A percentile compares a stretch with the other conserved stretches of the same genome.
Conservation (phyloP, 64 coral and sea anemone genomes). For the Astreopora myriophthalma region DNA sequence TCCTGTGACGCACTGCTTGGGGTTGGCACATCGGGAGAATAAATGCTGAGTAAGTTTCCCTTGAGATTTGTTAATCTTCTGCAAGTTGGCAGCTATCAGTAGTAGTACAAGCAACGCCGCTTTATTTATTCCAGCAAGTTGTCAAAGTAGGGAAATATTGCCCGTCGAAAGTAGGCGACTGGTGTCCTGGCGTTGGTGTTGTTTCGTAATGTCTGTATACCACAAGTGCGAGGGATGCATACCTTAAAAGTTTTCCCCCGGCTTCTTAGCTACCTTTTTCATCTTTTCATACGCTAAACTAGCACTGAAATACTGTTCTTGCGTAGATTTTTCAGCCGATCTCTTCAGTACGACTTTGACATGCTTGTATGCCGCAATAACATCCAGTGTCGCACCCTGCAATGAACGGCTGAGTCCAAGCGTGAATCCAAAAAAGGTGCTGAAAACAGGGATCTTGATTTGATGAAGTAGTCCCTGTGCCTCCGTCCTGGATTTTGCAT, state of each 20-base stretch:
- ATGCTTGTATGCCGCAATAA: constrained; percentile 49
- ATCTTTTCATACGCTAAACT: not conserved
- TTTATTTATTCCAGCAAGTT: constrained; percentile 35
- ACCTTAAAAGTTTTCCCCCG: constrained; percentile 3
- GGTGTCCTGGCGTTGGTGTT: constrained; percentile 25
- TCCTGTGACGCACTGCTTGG: constrained; percentile 31
- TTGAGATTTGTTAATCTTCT: constrained; percentile 8
- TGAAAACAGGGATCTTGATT: constrained; percentile 57
- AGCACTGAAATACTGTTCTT: not conserved
- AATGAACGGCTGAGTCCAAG: constrained; percentile 58
- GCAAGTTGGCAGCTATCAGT: constrained; percentile 11
- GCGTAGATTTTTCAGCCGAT: not conserved
- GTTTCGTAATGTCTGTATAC: constrained; percentile 13
- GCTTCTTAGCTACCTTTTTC: no score
- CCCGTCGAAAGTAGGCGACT: constrained; percentile 11
- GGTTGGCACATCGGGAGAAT: no score
- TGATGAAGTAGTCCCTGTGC: constrained; percentile 68
- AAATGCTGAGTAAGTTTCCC: constrained; percentile 1
- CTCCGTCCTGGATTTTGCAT: constrained; percentile 68
- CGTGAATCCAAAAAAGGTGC: constrained; percentile 55
- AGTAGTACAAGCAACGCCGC: constrained; percentile 22
- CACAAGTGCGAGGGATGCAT: not conserved
- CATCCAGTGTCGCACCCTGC: constrained; percentile 64
- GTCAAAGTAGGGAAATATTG: constrained; percentile 46
- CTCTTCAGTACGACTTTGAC: not conserved